Evolutionary conservation across 2,888 invertebrate species (phyloP).

Genomic region (Adineta ricciae): DNA sequence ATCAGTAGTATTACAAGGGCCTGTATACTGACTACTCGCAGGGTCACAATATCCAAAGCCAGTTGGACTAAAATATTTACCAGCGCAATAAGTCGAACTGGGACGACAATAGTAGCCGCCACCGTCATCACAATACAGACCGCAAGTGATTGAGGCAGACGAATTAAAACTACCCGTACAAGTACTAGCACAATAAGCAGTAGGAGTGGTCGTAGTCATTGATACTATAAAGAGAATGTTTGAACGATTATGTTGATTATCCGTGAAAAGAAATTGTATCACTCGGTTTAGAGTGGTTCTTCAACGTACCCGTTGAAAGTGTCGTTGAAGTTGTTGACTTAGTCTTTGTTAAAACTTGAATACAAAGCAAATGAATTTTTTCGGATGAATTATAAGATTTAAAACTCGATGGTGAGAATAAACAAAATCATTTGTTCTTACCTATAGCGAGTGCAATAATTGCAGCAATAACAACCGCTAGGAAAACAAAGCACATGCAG

Average conservation of each 20-base stretch:
- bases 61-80: background rate
- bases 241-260: no score
- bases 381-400: no score
- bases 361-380: no score
- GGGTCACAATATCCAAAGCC: background rate
- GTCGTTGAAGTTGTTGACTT: no score
- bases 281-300: no score
- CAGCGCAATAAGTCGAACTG: background rate
- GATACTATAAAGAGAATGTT: background rate
- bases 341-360: no score
- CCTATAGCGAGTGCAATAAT: background rate
- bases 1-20: background rate
- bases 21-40: background rate
- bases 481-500: background rate
- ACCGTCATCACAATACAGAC: background rate
- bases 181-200: background rate
- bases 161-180: background rate
- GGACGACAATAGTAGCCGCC: background rate
- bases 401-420: no score
- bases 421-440: no score
- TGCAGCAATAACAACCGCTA: background rate
- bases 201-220: background rate
- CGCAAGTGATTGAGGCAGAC: background rate
- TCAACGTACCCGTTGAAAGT: no score
- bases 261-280: no score